phyloP scores from a whole-genome alignment of 1,140 invertebrate genomes.

The Drosophila pseudoananassae region DNA sequence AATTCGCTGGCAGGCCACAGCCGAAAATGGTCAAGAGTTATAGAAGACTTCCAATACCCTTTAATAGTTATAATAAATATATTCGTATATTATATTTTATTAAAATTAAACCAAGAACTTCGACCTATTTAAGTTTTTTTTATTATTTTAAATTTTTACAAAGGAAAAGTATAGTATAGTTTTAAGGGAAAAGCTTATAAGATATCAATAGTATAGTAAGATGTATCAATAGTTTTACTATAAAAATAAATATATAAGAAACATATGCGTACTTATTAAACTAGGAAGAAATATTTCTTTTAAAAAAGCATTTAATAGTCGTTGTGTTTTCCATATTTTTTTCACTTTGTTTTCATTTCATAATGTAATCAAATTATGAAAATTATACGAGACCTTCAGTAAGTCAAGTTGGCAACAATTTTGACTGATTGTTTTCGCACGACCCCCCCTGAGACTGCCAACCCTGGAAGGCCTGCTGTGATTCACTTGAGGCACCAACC shows the following conservation, averaged over 20 bases:
- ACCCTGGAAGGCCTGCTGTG: slow-evolving; percentile 45
- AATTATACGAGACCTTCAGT: slow-evolving; percentile 70
- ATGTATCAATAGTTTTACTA: too few species aligned
- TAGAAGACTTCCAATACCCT: slow-evolving; percentile 18
- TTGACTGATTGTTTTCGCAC: slow-evolving; percentile 77
- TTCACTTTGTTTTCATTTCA: slow-evolving; percentile 47
- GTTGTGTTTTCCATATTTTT: not conserved
- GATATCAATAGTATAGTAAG: too few species aligned
- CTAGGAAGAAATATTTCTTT: too few species aligned
- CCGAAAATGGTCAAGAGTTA: slow-evolving; percentile 42
- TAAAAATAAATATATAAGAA: too few species aligned
- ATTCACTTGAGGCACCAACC: slow-evolving; percentile 65
- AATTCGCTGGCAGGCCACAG: slow-evolving; percentile 48
- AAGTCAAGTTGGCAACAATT: slow-evolving; percentile 77
- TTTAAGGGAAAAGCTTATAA: not conserved
- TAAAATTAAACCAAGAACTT: too few species aligned
- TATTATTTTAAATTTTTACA: too few species aligned
- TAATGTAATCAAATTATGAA: slow-evolving; percentile 82
- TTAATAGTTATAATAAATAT: not conserved
- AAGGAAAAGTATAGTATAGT: not conserved
- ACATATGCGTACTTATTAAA: too few species aligned
- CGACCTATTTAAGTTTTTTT: too few species aligned
- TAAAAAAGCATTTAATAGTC: not conserved
- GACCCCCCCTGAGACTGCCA: slow-evolving; percentile 26
- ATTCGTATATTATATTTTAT: too few species aligned